These are phyloP conservation scores for Aptenodytes forsteri DNA, from an alignment of 2,113 vertebrate species.

Conservation along the genomic window DNA sequence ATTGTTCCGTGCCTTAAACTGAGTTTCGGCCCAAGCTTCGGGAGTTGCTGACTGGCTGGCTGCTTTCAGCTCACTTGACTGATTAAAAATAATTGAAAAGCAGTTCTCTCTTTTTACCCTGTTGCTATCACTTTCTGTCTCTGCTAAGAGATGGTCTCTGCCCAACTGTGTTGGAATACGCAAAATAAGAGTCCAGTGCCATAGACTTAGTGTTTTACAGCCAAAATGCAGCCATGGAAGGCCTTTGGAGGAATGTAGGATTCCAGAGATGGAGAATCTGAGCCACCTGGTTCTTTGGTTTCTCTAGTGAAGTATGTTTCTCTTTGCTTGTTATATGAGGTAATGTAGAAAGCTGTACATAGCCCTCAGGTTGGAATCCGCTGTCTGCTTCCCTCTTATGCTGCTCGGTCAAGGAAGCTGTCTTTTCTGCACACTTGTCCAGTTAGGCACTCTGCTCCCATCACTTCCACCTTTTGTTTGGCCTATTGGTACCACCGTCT, in stretches of 20 bases:
- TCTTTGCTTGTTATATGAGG: background rate
- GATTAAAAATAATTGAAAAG: background rate
- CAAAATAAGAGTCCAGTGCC: accelerated
- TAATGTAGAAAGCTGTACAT: accelerated
- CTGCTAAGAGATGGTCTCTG: background rate
- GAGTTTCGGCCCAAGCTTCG: background rate
- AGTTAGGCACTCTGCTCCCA: accelerated
- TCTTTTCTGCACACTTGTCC: background rate
- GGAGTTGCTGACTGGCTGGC: background rate
- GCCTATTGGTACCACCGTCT: background rate
- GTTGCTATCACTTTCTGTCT: background rate
- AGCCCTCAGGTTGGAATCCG: background rate
- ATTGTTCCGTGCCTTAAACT: accelerated
- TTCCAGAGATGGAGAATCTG: background rate
- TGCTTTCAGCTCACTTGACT: background rate
- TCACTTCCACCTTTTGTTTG: background rate
- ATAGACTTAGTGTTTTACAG: background rate
- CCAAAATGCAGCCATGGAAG: accelerated
- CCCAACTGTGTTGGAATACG: background rate
- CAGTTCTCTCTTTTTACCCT: background rate
- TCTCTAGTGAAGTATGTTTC: background rate
- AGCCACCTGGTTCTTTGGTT: background rate
- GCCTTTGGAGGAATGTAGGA: background rate
- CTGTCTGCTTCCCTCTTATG: accelerated
- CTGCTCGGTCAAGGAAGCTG: background rate